phyloP scores from a whole-genome alignment of 2,888 invertebrate species.

The Watsonalla binaria region DNA sequence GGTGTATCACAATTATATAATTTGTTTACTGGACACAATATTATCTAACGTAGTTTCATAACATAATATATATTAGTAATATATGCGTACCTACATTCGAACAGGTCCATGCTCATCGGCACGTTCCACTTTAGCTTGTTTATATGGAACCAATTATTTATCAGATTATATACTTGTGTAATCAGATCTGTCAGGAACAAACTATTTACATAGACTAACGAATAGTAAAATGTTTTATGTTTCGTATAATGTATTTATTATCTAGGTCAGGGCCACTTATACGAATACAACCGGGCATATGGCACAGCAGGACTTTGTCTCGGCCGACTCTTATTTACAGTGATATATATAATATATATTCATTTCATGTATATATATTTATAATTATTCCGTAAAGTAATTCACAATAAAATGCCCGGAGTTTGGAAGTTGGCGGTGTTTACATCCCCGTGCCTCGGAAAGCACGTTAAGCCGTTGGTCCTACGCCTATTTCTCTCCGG shows the following conservation, averaged over 20 bases:
- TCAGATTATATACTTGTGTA: not conserved
- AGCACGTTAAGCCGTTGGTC: too few relatives aligned
- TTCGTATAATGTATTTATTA: conserved; percentile 7
- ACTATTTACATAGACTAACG: not conserved
- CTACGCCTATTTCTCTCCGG: too few relatives aligned
- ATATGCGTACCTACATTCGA: not conserved
- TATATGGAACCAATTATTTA: not conserved
- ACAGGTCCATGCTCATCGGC: not conserved
- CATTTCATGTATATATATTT: too few relatives aligned
- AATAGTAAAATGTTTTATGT: not conserved
- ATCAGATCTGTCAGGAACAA: not conserved
- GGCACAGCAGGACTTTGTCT: conserved; percentile 18
- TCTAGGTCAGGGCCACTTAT: conserved; percentile 31
- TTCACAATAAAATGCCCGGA: too few relatives aligned
- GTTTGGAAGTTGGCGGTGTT: too few relatives aligned
- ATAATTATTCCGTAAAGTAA: too few relatives aligned
- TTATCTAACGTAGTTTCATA: not conserved
- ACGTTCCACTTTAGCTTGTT: not conserved
- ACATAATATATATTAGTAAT: not conserved
- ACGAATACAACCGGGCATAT: conserved; percentile 23
- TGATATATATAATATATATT: too few relatives aligned
- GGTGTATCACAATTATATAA: not conserved
- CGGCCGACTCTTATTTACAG: conserved; percentile 9
- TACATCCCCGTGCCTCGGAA: too few relatives aligned
- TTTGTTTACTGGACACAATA: not conserved